Conservation (phyloP, 2,797 vertebrate species). For the Petrocephalus sullivani region DNA sequence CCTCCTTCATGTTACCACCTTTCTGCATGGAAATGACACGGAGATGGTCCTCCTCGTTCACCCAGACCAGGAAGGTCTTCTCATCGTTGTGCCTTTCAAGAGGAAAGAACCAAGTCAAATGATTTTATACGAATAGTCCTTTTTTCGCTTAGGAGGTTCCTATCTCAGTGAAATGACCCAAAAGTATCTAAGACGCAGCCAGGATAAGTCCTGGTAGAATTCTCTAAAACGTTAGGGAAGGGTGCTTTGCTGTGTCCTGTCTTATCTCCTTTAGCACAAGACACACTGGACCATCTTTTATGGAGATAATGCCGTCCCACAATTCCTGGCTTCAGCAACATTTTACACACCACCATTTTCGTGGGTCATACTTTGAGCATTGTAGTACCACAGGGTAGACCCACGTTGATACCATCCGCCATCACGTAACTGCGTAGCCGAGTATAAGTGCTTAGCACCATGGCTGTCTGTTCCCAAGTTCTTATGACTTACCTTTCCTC, state of each 20-base stretch:
- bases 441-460: not conserved
- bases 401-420: not conserved
- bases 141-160: too few species aligned
- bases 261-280: not conserved
- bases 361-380: not conserved
- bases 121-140: not conserved
- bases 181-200: not conserved
- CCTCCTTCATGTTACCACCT: slow-evolving; percentile 79
- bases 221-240: not conserved
- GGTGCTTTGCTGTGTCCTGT: not conserved
- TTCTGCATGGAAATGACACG: slow-evolving; percentile 79
- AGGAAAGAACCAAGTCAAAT: not conserved
- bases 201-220: not conserved
- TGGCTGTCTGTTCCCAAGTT: not conserved
- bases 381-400: not conserved
- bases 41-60: slow-evolving; percentile 78
- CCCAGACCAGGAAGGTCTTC: slow-evolving; percentile 78
- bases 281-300: not conserved
- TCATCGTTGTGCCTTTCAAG: slow-evolving; percentile 68
- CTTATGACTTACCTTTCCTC: not conserved
- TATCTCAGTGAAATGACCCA: not conserved
- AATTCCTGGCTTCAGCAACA: not conserved
- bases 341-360: not conserved
- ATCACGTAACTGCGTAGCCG: not conserved
- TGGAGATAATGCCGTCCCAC: not conserved